A percentile compares a stretch with the other conserved stretches of the same genome.
Evolutionary conservation across 2,888 invertebrate species (phyloP).

Genomic region (Seladonia tumulorum): DNA sequence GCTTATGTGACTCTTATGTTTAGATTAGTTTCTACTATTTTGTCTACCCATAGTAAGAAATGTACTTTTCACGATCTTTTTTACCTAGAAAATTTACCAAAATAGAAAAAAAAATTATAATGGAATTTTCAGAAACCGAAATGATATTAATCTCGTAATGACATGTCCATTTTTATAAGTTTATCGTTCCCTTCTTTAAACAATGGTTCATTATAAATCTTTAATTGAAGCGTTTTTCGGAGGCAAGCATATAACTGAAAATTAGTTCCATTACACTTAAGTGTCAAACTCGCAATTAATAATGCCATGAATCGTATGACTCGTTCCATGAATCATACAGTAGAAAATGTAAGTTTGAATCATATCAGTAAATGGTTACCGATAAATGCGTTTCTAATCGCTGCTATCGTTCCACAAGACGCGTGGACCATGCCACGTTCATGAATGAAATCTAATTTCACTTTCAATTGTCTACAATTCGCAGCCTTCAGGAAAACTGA

Average conservation of each 20-base stretch:
- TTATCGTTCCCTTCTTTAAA: too few relatives aligned
- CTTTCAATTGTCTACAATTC: constrained; percentile 6
- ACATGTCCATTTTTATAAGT: neutral
- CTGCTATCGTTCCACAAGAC: neutral
- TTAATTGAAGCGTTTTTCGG: neutral
- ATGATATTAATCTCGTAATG: neutral
- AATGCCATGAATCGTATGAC: too few relatives aligned
- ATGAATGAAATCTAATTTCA: constrained; percentile 2
- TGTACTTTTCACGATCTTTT: too few relatives aligned
- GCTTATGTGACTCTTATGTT: too few relatives aligned
- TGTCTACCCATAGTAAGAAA: too few relatives aligned
- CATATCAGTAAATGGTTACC: neutral
- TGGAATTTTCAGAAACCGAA: neutral
- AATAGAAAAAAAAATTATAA: neutral
- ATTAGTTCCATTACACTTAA: neutral
- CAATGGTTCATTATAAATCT: neutral
- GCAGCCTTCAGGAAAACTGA: neutral
- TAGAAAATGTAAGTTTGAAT: constrained; percentile 9
- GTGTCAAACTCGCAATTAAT: constrained; percentile 1
- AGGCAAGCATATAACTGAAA: neutral
- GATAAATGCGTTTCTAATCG: constrained; percentile 29
- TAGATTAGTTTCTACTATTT: too few relatives aligned
- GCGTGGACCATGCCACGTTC: neutral
- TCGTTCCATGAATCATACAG: constrained; percentile 40
- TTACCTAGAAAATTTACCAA: neutral